Conservation (phyloP, 2,797 vertebrate species). For the Danio jaintianensis region DNA sequence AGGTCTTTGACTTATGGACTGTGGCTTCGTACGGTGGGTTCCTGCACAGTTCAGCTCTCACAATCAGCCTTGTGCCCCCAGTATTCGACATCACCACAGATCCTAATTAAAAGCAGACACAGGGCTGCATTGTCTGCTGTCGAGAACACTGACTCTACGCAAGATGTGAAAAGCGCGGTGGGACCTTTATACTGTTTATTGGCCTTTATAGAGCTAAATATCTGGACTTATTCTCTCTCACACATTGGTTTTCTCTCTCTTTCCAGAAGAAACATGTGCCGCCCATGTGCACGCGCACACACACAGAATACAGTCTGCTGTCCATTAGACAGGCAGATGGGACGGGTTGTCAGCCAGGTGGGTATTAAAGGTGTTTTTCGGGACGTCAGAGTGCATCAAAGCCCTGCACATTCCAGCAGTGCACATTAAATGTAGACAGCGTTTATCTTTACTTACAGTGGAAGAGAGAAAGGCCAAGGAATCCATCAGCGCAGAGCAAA, state of each 20-base stretch:
- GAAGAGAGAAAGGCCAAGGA: neutral
- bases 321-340: conserved; percentile 43
- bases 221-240: conserved; percentile 8
- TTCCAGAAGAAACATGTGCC: conserved; percentile 9
- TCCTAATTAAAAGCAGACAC: conserved; percentile 47
- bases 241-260: neutral
- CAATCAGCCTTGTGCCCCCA: conserved; percentile 27
- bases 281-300: conserved; percentile 18
- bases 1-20: conserved; percentile 3
- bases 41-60: conserved; percentile 35
- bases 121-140: conserved; percentile 32
- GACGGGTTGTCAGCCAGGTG: conserved; percentile 33
- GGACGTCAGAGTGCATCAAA: conserved; percentile 35
- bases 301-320: conserved; percentile 24
- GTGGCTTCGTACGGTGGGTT: conserved; percentile 21
- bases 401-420: conserved; percentile 29
- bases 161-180: conserved; percentile 3
- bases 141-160: conserved; percentile 30
- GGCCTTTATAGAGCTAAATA: conserved; percentile 29
- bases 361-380: conserved; percentile 37
- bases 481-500: neutral
- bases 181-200: conserved; percentile 30
- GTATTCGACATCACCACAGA: conserved; percentile 33
- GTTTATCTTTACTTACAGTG: conserved; percentile 24
- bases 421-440: conserved; percentile 20